phyloP scores from a whole-genome alignment of 2,797 vertebrate genomes.

The Betta splendens region DNA sequence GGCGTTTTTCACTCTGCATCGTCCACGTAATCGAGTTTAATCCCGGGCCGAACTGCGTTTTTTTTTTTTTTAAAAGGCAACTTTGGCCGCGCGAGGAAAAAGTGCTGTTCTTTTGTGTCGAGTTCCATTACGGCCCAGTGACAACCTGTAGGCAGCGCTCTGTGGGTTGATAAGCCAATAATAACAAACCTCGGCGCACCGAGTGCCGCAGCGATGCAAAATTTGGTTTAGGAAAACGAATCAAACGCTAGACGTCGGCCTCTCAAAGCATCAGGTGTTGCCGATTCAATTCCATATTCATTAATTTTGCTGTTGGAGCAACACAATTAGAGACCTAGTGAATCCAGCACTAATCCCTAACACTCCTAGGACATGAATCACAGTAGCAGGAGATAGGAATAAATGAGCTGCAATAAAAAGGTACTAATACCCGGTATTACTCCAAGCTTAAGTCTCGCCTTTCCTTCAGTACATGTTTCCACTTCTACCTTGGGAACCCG shows the following conservation, averaged over 20 bases:
- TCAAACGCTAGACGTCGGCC: constrained; percentile 31
- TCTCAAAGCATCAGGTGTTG: constrained; percentile 56
- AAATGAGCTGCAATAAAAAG: constrained; percentile 75
- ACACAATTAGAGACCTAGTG: constrained; percentile 64
- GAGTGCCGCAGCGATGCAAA: constrained; percentile 24
- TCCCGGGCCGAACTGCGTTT: constrained; percentile 5
- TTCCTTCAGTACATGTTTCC: constrained; percentile 48
- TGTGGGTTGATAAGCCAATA: constrained; percentile 35
- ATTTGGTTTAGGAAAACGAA: constrained; percentile 46
- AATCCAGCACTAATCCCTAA: constrained; percentile 72
- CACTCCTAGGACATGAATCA: constrained; percentile 70
- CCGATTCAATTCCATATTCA: constrained; percentile 58
- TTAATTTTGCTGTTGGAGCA: constrained; percentile 67
- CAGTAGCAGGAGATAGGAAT: constrained; percentile 62
- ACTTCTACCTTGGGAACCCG: constrained; percentile 43
- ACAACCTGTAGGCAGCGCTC: constrained; percentile 15
- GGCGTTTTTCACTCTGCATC: background rate
- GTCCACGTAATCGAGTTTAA: background rate
- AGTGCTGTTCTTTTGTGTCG: background rate
- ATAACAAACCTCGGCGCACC: constrained; percentile 44
- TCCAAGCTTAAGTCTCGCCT: constrained; percentile 52
- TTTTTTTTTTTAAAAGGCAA: background rate
- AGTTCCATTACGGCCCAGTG: constrained; percentile 19
- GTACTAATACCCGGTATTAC: constrained; percentile 72
- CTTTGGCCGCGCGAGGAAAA: constrained; percentile 9